phyloP scores from a whole-genome alignment of 2,113 vertebrate genomes.

The Ploceus nigricollis region DNA sequence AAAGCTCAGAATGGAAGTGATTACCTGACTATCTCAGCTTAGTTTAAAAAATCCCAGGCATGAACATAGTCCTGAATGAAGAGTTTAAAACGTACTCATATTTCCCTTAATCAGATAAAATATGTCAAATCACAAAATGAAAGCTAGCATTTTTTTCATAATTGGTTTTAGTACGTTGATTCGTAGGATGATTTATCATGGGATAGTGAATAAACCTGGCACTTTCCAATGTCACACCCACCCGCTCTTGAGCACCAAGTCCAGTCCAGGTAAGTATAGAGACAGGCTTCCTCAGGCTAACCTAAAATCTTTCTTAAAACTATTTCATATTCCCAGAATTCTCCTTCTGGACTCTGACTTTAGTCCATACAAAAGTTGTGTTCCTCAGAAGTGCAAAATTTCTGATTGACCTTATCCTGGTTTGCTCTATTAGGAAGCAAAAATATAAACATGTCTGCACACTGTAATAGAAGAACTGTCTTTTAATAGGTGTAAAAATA shows the following conservation, averaged over 20 bases:
- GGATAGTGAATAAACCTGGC: not conserved
- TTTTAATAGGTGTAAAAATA: not conserved
- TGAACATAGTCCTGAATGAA: not conserved
- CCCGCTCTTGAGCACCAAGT: rapidly evolving
- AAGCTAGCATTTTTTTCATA: not conserved
- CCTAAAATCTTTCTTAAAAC: not conserved
- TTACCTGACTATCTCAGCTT: not conserved
- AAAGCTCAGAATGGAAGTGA: not conserved
- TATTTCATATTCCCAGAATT: not conserved
- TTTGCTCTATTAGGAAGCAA: not conserved
- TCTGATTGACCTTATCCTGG: not conserved
- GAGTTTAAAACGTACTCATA: not conserved
- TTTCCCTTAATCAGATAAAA: not conserved
- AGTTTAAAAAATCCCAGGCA: not conserved
- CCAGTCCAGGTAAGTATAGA: not conserved
- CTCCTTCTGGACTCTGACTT: not conserved
- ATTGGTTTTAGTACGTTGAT: not conserved
- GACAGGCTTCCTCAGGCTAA: not conserved
- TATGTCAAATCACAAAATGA: not conserved
- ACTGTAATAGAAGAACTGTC: not conserved
- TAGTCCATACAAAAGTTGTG: not conserved
- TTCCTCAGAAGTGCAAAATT: not conserved
- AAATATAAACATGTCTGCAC: not conserved
- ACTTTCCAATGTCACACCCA: not conserved
- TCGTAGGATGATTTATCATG: not conserved